These are phyloP conservation scores for Aurelia sp. DNA, from an alignment of 30 jellyfish, hydroid and myxozoan genomes.

Conservation along the genomic window DNA sequence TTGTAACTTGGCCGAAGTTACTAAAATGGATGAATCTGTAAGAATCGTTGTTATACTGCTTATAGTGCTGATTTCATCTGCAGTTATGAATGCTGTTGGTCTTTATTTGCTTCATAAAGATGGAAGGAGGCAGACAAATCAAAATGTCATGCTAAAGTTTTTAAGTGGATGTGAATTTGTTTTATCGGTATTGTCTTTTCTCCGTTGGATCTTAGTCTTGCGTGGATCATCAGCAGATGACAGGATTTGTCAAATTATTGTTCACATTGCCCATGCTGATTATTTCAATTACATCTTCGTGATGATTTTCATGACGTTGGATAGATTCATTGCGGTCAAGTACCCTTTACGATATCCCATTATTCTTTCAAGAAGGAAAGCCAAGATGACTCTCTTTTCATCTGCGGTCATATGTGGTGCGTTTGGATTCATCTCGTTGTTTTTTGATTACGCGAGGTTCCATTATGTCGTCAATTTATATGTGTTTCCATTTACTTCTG, in stretches of 20 bases:
- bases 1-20: too few species aligned
- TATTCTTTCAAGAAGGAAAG: background rate
- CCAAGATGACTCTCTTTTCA: background rate
- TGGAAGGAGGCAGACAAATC: background rate
- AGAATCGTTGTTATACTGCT: too few species aligned
- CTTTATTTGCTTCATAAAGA: background rate
- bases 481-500: background rate
- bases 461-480: background rate
- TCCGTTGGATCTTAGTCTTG: background rate
- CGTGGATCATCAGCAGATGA: background rate
- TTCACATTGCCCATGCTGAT: background rate
- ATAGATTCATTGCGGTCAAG: background rate
- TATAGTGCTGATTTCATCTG: background rate
- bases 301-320: background rate
- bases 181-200: background rate
- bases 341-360: background rate
- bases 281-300: background rate
- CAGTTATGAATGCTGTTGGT: background rate
- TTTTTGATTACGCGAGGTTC: background rate
- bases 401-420: background rate
- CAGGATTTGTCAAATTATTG: background rate
- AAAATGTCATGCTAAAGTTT: background rate
- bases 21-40: too few species aligned
- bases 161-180: background rate
- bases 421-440: background rate